Conservation (phyloP, 2,797 vertebrate species). For the Hydrolagus colliei region DNA sequence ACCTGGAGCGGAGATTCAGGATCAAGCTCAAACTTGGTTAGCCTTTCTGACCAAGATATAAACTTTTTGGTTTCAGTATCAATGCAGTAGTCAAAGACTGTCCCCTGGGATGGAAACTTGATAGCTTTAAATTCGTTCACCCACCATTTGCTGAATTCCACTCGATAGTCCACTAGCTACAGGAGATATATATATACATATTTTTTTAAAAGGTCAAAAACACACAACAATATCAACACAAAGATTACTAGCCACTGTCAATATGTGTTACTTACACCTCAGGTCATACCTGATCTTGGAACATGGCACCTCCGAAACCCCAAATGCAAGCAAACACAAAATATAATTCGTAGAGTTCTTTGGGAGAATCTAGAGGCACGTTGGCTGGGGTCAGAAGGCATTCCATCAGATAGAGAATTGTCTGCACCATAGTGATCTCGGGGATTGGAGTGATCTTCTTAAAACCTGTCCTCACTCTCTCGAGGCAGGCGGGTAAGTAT, state of each 20-base stretch:
- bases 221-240: not conserved
- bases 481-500: slow-evolving; percentile 57
- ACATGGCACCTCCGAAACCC: slow-evolving; percentile 56
- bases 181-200: not conserved
- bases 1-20: slow-evolving; percentile 57
- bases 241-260: not conserved
- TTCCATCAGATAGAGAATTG: slow-evolving; percentile 20
- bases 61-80: slow-evolving; percentile 52
- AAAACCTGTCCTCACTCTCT: slow-evolving; percentile 46
- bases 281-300: slow-evolving; percentile 57
- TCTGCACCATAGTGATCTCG: slow-evolving; percentile 28
- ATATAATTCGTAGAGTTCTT: slow-evolving; percentile 59
- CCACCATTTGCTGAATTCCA: slow-evolving; percentile 64
- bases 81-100: slow-evolving; percentile 60
- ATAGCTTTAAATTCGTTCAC: slow-evolving; percentile 55
- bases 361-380: slow-evolving; percentile 48
- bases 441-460: slow-evolving; percentile 23
- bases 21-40: slow-evolving; percentile 51
- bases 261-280: not conserved
- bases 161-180: slow-evolving; percentile 55
- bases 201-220: not conserved
- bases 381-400: slow-evolving; percentile 50
- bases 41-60: slow-evolving; percentile 52
- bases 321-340: slow-evolving; percentile 56
- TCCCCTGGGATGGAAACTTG: slow-evolving; percentile 58